phyloP scores from a whole-genome alignment of 2,797 vertebrate genomes.

The Phrynocephalus forsythii region DNA sequence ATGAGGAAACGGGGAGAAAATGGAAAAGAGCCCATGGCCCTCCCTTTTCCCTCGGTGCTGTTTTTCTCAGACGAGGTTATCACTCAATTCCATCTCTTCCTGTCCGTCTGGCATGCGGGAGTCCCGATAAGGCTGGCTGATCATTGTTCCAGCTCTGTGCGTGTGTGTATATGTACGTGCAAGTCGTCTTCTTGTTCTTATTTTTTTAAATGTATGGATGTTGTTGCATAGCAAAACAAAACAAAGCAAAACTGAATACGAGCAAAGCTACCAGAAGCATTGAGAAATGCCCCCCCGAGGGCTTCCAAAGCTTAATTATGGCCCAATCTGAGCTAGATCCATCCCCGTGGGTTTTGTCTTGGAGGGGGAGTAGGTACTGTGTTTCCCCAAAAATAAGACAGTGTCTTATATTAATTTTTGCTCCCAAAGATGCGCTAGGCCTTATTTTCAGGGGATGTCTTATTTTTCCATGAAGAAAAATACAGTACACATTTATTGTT shows the following conservation, averaged over 20 bases:
- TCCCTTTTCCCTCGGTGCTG: slow-evolving; percentile 5
- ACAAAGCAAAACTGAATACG: neutral
- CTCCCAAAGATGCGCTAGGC: too few relatives aligned
- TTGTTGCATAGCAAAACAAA: neutral
- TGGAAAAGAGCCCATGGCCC: neutral
- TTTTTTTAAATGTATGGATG: neutral
- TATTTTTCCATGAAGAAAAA: too few relatives aligned
- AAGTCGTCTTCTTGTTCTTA: too few relatives aligned
- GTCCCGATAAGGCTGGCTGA: slow-evolving; percentile 22
- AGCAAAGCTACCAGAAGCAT: neutral
- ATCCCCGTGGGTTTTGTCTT: neutral
- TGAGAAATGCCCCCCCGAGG: neutral
- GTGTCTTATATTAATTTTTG: too few relatives aligned
- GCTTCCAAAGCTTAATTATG: neutral
- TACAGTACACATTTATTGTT: too few relatives aligned
- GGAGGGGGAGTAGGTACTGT: neutral
- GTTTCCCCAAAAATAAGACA: too few relatives aligned
- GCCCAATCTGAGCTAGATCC: neutral
- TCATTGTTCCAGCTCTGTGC: neutral
- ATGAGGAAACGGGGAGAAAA: slow-evolving; percentile 10
- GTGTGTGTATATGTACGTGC: neutral
- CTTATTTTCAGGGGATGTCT: too few relatives aligned
- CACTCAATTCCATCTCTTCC: slow-evolving; percentile 33
- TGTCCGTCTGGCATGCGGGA: slow-evolving; percentile 26
- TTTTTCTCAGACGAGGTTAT: slow-evolving; percentile 19